Evolutionary conservation across 2,113 vertebrate genomes (phyloP), one percentile per base, ranked within the genome.

Genomic region (Rhinoptilus africanus): DNA sequence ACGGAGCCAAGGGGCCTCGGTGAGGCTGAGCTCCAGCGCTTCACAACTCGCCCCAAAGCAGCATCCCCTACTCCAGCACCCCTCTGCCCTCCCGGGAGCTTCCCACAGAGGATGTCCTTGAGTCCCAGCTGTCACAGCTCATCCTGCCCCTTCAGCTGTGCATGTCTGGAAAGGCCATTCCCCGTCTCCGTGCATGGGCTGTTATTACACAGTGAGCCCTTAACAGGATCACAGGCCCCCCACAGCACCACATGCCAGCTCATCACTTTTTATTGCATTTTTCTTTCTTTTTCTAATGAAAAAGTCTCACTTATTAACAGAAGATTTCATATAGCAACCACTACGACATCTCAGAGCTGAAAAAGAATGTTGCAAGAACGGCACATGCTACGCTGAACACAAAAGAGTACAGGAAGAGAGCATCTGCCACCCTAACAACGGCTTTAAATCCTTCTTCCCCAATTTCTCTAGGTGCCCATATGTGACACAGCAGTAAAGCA

Each of bases 121-220:
- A 11, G 30, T 41, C n/a, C 76, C 80, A 64, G 60, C 51, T 80
- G 67, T 37, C 43, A 5, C 43, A 50, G 54, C 30, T 35, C 62
- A 20, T 11, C 41, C 47, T 45, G 51, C 45, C 30, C 16, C 13
- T 37, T 68, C 57, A 47, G 39, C 69, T 2, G 0, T 10, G 15
- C 7, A 2, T 0, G 3, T 8, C 75, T 80, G 47, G 60, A 86
- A 67, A 20, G 45, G 28, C 51, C 47, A 8, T 11, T 43, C 41
- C 30, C n/a, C 0, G 0, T 14, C 23, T 41, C 30, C 3, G 0
- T 4, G 7, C n/a, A 18, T 0, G 10, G 41, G 43, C 12, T 76
- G 56, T 27, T 53, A 22, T 27, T 32, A 27, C 1, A 16, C 28
- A 18, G 43, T 0, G 1, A 82, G 48, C 17, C 43, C 28, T 20